phyloP scores from a whole-genome alignment of 2,888 invertebrate genomes.

The Tetheella fluctuosa region DNA sequence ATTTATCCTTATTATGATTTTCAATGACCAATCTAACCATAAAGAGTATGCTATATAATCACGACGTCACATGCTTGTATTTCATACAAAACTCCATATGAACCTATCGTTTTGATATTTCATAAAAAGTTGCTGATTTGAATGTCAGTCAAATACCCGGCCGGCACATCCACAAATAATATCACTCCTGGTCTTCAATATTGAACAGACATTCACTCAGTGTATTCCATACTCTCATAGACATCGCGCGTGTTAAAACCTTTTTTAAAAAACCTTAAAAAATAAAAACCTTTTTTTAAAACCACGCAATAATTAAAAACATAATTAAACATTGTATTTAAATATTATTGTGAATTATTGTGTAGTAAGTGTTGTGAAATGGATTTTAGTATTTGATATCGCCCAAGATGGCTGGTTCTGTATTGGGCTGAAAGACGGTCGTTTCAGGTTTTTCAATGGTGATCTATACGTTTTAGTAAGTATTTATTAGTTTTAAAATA shows the following conservation, averaged over 20 bases:
- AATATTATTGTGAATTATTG: not conserved
- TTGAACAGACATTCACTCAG: not conserved
- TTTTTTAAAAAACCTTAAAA: not conserved
- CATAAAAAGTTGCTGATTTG: too few relatives aligned
- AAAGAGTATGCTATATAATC: too few relatives aligned
- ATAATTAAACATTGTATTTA: not conserved
- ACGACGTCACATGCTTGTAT: too few relatives aligned
- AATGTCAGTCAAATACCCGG: not conserved
- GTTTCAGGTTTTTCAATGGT: too few relatives aligned
- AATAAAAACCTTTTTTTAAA: not conserved
- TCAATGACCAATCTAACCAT: too few relatives aligned
- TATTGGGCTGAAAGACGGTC: not conserved
- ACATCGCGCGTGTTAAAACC: not conserved
- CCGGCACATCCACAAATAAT: not conserved
- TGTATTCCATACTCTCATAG: rapidly evolving
- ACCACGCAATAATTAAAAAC: not conserved
- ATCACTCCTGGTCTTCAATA: not conserved
- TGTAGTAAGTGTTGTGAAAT: not conserved
- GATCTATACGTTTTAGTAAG: too few relatives aligned
- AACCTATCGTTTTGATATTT: too few relatives aligned
- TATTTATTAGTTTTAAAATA: too few relatives aligned
- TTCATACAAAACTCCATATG: too few relatives aligned
- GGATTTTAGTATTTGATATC: not conserved
- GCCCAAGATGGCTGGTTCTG: not conserved
- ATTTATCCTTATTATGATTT: too few relatives aligned